Conservation (phyloP, 2,113 vertebrate genomes). For the Calypte anna region DNA sequence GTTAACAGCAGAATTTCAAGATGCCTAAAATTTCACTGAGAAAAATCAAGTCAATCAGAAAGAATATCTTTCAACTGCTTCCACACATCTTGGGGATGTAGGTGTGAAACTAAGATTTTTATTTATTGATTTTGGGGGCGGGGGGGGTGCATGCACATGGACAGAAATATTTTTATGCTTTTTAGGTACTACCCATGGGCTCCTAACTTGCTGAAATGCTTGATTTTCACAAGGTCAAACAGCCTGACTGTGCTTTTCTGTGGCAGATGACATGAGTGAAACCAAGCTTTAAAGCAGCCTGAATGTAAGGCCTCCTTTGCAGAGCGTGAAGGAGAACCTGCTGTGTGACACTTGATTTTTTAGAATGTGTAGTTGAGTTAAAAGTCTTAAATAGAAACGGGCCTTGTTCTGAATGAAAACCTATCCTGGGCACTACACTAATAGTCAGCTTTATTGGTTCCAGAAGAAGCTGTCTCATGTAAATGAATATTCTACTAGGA, state of each 20-base stretch:
- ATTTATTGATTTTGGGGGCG: background rate
- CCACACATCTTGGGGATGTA: background rate
- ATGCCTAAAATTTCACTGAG: background rate
- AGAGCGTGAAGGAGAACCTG: background rate
- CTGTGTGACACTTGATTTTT: background rate
- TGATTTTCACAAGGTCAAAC: background rate
- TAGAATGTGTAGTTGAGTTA: slow-evolving; percentile 6
- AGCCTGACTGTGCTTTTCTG: background rate
- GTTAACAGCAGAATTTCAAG: background rate
- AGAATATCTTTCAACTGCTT: background rate
- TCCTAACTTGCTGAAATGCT: background rate
- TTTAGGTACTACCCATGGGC: background rate
- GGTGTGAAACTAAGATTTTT: background rate
- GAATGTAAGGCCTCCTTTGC: background rate
- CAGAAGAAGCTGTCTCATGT: slow-evolving; percentile 23
- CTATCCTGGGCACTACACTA: background rate
- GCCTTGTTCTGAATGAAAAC: slow-evolving; percentile 21
- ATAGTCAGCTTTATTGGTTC: slow-evolving; percentile 60
- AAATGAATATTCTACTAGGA: slow-evolving; percentile 52
- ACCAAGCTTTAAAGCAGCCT: background rate
- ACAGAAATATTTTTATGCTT: background rate
- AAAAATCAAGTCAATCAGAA: background rate
- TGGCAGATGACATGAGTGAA: background rate
- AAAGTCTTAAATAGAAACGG: slow-evolving; percentile 15
- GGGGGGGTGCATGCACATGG: background rate